Conservation (phyloP, 2,113 vertebrate genomes). For the Chloebia gouldiae region DNA sequence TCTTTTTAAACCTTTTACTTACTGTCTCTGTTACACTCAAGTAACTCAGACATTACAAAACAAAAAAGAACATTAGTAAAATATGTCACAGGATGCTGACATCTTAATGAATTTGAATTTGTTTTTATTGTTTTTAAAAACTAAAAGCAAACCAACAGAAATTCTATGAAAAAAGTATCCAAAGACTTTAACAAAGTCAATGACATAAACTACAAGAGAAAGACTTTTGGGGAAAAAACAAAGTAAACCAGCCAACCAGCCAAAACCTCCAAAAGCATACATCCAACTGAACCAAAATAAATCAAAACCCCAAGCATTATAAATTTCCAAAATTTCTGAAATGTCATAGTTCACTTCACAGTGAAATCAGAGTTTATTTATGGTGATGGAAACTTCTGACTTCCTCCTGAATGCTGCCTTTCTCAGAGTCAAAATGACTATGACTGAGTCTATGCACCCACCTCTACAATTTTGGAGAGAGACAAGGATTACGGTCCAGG, state of each 20-base stretch:
- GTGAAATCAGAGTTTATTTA: not conserved
- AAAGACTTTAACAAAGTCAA: not conserved
- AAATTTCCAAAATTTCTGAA: not conserved
- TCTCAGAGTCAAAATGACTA: not conserved
- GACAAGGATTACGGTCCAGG: not conserved
- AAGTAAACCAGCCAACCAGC: not conserved
- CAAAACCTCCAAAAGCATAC: not conserved
- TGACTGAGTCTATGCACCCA: too few relatives aligned
- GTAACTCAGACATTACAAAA: not conserved
- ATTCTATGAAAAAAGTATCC: not conserved
- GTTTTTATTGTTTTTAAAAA: not conserved
- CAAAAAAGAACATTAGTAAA: not conserved
- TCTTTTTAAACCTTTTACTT: not conserved
- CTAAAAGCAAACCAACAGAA: not conserved
- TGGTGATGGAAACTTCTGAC: not conserved
- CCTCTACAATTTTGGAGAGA: not conserved
- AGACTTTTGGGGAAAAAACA: accelerated
- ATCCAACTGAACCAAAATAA: not conserved
- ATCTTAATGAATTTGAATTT: not conserved
- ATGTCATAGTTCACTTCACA: not conserved
- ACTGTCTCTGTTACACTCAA: not conserved
- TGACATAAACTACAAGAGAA: not conserved
- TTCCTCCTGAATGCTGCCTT: not conserved
- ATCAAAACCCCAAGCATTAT: accelerated
- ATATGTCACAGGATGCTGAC: not conserved